A percentile compares a stretch with the other conserved stretches of the same genome.
Evolutionary conservation across 2,113 vertebrate species (phyloP).

Genomic region (Prunella fulvescens): DNA sequence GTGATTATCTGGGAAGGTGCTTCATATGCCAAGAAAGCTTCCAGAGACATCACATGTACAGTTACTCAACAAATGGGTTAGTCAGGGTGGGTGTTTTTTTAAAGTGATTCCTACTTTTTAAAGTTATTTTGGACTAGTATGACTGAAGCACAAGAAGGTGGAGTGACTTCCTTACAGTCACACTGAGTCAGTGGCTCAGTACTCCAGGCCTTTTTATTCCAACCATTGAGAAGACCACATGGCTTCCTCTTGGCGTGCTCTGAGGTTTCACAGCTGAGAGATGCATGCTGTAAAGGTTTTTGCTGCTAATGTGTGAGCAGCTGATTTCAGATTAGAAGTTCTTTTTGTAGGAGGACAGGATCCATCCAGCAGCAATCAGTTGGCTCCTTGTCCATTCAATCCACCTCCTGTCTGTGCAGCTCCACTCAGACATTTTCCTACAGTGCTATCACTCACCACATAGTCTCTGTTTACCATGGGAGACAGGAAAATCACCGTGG

Average conservation of each 20-base stretch:
- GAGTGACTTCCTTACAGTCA: conserved; percentile 36
- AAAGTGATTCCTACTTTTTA: neutral
- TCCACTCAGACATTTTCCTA: conserved; percentile 8
- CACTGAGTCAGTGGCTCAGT: conserved; percentile 21
- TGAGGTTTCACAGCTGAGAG: conserved; percentile 19
- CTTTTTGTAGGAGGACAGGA: neutral
- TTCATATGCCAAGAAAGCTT: neutral
- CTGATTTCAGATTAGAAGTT: neutral
- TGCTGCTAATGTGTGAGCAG: neutral
- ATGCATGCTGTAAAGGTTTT: neutral
- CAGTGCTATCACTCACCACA: neutral
- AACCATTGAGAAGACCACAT: conserved; percentile 8
- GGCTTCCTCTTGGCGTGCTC: neutral
- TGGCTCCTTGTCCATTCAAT: neutral
- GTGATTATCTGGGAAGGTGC: neutral
- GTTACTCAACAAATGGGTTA: conserved; percentile 31
- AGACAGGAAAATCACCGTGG: conserved; percentile 48
- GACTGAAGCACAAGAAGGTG: conserved; percentile 17
- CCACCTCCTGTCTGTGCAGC: neutral
- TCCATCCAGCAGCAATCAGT: neutral
- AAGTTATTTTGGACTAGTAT: neutral
- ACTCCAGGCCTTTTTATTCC: conserved; percentile 23
- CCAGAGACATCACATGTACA: neutral
- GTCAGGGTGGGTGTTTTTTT: conserved; percentile 11
- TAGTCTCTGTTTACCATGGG: conserved; percentile 27